Conservation (phyloP, 1,140 invertebrate genomes). For the Elymnias hypermnestra region DNA sequence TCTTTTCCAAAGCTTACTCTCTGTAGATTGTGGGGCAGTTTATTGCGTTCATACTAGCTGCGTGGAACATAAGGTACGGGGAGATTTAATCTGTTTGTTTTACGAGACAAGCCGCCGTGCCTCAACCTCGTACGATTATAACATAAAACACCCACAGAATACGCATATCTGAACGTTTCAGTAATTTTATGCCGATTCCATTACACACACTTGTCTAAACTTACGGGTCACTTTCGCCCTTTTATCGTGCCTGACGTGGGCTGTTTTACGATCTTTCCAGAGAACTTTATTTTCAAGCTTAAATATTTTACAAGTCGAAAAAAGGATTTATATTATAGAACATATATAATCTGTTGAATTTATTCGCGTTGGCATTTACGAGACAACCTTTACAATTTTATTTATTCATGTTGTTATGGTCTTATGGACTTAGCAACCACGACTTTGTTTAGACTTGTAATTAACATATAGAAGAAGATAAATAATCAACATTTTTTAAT, state of each 20-base stretch:
- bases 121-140: constrained; percentile 40
- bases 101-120: constrained; percentile 28
- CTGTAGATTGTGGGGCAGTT: neutral
- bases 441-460: neutral
- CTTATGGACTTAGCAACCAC: neutral
- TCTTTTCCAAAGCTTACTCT: no score
- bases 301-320: constrained; percentile 10
- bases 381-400: constrained; percentile 7
- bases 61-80: constrained; percentile 25
- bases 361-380: constrained; percentile 10
- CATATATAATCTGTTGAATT: constrained; percentile 5
- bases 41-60: neutral
- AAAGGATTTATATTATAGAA: constrained; percentile 8
- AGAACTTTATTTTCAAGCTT: constrained; percentile 8
- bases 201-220: constrained; percentile 9
- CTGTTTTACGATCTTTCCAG: constrained; percentile 4
- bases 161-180: constrained; percentile 20
- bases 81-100: constrained; percentile 63
- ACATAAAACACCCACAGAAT: constrained; percentile 34
- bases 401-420: constrained; percentile 11
- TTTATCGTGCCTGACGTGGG: neutral
- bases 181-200: constrained; percentile 23
- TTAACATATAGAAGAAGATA: no score
- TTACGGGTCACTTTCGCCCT: constrained; percentile 11
- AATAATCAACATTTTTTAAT: no score